phyloP scores from a whole-genome alignment of 2,113 vertebrate genomes.

The Laterallus jamaicensis region DNA sequence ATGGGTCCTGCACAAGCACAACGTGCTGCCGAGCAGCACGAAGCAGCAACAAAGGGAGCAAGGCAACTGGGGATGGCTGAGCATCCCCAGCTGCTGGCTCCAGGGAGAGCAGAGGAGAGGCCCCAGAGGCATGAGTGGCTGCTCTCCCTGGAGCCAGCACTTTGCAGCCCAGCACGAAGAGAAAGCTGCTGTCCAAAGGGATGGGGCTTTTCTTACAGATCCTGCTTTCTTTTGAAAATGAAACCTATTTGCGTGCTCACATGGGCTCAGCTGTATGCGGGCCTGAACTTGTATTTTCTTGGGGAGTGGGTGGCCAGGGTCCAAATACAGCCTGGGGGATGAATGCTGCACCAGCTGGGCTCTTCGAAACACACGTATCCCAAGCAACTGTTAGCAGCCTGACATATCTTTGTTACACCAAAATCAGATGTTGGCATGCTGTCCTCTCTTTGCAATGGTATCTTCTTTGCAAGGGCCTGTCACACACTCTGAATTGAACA shows the following conservation, averaged over 20 bases:
- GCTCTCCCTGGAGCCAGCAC: neutral
- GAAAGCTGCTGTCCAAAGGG: neutral
- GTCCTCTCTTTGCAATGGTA: neutral
- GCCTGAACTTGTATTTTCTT: neutral
- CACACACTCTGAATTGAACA: neutral
- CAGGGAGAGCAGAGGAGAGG: neutral
- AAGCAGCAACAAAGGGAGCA: neutral
- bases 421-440: neutral
- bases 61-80: neutral
- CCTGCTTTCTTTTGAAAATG: neutral
- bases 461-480: neutral
- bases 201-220: neutral
- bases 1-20: too few species aligned
- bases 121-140: rapidly evolving
- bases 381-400: neutral
- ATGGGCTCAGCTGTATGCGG: neutral
- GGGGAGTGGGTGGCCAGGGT: neutral
- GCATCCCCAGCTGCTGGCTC: neutral
- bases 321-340: neutral
- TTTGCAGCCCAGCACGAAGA: rapidly evolving
- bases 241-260: neutral
- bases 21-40: neutral
- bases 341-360: neutral
- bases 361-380: neutral
- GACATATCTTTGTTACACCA: neutral